These are phyloP conservation scores for Halcyon chelicuti DNA, from an alignment of 2,797 vertebrate species.

Conservation along the genomic window DNA sequence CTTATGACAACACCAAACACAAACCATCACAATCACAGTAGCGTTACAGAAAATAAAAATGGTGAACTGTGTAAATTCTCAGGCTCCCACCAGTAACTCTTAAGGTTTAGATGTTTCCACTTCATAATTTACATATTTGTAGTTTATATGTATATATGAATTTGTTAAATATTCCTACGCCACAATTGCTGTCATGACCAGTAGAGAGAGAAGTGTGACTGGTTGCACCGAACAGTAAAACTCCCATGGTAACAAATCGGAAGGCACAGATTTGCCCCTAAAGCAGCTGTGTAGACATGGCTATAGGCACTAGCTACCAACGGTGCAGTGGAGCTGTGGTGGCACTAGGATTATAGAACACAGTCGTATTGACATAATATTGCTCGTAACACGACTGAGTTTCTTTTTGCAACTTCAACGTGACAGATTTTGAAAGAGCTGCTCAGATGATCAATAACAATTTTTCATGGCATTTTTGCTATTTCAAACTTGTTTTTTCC, in stretches of 20 bases:
- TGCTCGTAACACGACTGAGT: not conserved
- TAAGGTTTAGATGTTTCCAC: not conserved
- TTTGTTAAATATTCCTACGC: not conserved
- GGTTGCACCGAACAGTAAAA: not conserved
- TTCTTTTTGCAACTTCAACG: not conserved
- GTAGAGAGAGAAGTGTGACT: not conserved
- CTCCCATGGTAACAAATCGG: fast-evolving
- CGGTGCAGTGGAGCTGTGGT: not conserved
- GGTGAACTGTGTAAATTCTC: not conserved
- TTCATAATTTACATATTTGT: not conserved
- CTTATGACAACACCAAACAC: not conserved
- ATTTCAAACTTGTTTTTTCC: constrained; percentile 16
- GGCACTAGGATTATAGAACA: not conserved
- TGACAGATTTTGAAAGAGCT: constrained; percentile 24
- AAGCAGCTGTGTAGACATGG: not conserved
- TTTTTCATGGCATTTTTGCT: constrained; percentile 18
- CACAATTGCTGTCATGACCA: not conserved
- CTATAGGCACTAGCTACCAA: not conserved
- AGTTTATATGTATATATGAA: not conserved
- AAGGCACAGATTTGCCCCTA: not conserved
- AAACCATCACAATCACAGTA: not conserved
- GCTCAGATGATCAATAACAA: constrained; percentile 23
- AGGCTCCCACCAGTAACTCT: not conserved
- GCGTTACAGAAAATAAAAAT: not conserved
- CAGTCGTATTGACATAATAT: not conserved